Evolutionary conservation across 2,113 vertebrate species (phyloP).

Genomic region (Psettodes erumei): DNA sequence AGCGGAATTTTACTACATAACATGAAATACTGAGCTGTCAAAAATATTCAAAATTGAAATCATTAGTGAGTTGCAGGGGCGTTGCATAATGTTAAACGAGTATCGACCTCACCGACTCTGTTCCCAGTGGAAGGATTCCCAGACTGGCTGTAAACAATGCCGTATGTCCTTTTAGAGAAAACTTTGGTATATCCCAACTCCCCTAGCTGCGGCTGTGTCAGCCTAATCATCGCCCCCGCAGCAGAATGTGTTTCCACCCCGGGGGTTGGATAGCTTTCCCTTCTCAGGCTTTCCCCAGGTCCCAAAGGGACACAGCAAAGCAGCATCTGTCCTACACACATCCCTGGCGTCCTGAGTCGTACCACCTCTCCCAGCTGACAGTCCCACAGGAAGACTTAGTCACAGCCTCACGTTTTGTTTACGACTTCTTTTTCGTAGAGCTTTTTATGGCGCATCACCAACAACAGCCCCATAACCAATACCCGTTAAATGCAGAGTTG

Average conservation of each 20-base stretch:
- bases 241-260: constrained; percentile 62
- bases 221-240: constrained; percentile 35
- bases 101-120: constrained; percentile 12
- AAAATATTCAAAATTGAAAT: constrained; percentile 22
- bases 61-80: constrained; percentile 3
- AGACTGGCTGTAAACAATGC: constrained; percentile 45
- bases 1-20: not conserved
- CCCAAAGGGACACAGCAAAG: constrained; percentile 52
- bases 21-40: constrained; percentile 23
- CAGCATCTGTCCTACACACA: constrained; percentile 57
- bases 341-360: constrained; percentile 45
- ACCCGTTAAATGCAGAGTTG: not conserved
- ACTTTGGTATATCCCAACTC: constrained; percentile 64
- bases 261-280: constrained; percentile 48
- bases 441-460: constrained; percentile 3
- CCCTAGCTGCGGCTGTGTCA: constrained; percentile 31
- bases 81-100: constrained; percentile 20
- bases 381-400: constrained; percentile 51
- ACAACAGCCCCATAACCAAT: not conserved
- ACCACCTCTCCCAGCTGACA: constrained; percentile 39
- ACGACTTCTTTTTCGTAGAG: constrained; percentile 20
- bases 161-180: constrained; percentile 46
- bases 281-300: constrained; percentile 59
- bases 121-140: constrained; percentile 45
- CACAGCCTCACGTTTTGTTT: constrained; percentile 47